Percentiles rank a stretch among this genome's conserved stretches.
These are phyloP conservation scores for Barbus barbus DNA, from an alignment of 2,113 vertebrate genomes.

Conservation along the genomic window DNA sequence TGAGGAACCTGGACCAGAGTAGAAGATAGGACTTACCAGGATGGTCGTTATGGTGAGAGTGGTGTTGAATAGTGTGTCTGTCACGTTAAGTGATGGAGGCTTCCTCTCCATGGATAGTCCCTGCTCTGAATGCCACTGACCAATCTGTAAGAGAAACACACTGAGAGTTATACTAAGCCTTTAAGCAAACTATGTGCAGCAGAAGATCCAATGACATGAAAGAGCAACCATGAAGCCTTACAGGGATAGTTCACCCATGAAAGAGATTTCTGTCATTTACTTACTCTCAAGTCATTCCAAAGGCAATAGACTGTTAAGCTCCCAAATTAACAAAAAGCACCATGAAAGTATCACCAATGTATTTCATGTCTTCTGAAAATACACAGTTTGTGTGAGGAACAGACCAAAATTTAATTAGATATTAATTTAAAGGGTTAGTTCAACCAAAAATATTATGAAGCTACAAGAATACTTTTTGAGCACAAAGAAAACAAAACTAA, in stretches of 20 bases:
- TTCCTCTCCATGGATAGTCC: conserved; percentile 94
- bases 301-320: neutral
- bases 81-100: conserved; percentile 87
- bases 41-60: conserved; percentile 96
- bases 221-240: conserved; percentile 7
- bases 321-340: too few species aligned
- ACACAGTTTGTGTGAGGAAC: too few species aligned
- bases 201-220: conserved; percentile 44
- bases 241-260: neutral
- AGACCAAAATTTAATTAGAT: neutral
- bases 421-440: too few species aligned
- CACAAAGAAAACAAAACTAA: too few species aligned
- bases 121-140: conserved; percentile 94
- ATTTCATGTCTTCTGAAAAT: too few species aligned
- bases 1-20: neutral
- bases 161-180: too few species aligned
- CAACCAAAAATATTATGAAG: too few species aligned
- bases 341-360: too few species aligned
- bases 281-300: neutral
- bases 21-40: conserved; percentile 81
- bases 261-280: neutral
- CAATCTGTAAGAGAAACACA: conserved; percentile 80
- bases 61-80: conserved; percentile 94
- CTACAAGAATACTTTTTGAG: too few species aligned
- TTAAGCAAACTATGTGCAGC: too few species aligned